Conservation (phyloP, 2,797 vertebrate genomes). For the Platalea minor region DNA sequence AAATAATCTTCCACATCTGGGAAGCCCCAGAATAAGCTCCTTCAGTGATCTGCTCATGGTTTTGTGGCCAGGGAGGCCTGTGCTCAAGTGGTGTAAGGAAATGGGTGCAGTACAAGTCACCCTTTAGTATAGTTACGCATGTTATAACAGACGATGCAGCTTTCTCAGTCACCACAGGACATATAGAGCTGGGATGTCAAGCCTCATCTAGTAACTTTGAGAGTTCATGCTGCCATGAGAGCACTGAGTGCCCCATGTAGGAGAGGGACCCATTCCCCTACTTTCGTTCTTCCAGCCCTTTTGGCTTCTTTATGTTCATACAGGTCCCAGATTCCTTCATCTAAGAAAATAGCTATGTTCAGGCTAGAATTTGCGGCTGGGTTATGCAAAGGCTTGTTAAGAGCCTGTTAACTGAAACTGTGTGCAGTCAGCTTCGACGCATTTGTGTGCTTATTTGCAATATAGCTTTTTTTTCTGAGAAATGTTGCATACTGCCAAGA, state of each 20-base stretch:
- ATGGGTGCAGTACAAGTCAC: rapidly evolving
- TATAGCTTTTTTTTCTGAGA: background rate
- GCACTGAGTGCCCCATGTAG: background rate
- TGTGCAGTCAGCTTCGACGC: background rate
- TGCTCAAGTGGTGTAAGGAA: background rate
- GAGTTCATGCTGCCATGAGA: background rate
- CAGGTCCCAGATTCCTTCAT: background rate
- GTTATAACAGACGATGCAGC: background rate
- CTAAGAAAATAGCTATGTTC: background rate
- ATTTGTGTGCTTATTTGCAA: background rate
- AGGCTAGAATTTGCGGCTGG: background rate
- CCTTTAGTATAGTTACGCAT: background rate
- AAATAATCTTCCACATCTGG: background rate
- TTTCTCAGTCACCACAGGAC: background rate
- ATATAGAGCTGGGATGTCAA: background rate
- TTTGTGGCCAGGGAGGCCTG: background rate
- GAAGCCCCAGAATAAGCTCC: background rate
- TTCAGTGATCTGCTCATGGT: background rate
- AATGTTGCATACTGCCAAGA: background rate
- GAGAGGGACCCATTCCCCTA: background rate
- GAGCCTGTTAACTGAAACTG: background rate
- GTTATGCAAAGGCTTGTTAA: background rate
- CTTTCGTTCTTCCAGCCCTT: background rate
- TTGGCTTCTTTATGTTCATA: background rate
- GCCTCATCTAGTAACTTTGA: background rate